phyloP scores from a whole-genome alignment of 2,113 vertebrate genomes.

The Eretmochelys imbricata region DNA sequence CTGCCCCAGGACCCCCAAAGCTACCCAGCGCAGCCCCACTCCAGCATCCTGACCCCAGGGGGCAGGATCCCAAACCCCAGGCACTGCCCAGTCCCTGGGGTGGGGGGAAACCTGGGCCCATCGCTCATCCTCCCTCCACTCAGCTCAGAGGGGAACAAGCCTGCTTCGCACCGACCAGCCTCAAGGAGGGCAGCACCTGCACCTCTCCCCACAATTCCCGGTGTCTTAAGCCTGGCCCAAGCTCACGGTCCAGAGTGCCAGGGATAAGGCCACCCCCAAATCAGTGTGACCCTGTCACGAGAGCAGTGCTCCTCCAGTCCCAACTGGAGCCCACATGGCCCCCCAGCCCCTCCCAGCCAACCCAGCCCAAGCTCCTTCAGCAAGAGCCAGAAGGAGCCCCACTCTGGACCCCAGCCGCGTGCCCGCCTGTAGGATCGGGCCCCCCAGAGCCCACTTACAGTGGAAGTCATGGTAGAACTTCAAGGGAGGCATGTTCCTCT shows the following conservation, averaged over 20 bases:
- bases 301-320: too few species aligned
- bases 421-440: fast-evolving
- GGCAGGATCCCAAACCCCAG: not conserved
- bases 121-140: not conserved
- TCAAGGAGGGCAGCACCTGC: not conserved
- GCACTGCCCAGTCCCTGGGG: not conserved
- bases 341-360: not conserved
- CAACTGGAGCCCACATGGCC: not conserved
- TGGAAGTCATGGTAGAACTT: conserved; percentile 97
- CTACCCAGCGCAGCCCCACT: too few species aligned
- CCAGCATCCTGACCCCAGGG: fast-evolving
- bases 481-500: conserved; percentile 95
- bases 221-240: not conserved
- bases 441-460: conserved; percentile 82
- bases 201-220: too few species aligned
- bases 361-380: too few species aligned
- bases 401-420: not conserved
- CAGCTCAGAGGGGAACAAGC: not conserved
- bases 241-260: too few species aligned
- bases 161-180: too few species aligned
- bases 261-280: too few species aligned
- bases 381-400: not conserved
- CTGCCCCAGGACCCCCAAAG: not conserved
- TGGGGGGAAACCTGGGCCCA: too few species aligned
- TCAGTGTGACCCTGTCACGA: not conserved